phyloP scores from a whole-genome alignment of 2,797 vertebrate genomes.

The Podargus strigoides region DNA sequence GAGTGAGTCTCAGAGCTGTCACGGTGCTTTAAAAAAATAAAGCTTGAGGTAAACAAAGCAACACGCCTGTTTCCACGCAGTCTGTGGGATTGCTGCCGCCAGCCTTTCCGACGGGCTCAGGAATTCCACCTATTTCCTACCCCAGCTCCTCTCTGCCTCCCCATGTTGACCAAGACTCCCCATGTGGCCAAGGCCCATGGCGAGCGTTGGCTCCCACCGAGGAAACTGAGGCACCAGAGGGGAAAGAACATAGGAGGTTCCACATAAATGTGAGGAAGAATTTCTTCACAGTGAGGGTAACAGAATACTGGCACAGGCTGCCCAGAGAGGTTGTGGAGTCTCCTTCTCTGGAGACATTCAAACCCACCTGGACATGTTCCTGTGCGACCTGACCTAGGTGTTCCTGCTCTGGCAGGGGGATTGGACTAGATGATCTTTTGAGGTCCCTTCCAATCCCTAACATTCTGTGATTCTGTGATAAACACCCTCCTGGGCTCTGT shows the following conservation, averaged over 20 bases:
- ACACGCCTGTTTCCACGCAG: neutral
- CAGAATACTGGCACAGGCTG: too few species aligned
- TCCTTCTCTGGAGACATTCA: too few species aligned
- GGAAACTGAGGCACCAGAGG: neutral
- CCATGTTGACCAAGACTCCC: neutral
- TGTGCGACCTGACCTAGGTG: too few species aligned
- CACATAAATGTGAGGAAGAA: too few species aligned
- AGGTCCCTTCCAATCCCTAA: too few species aligned
- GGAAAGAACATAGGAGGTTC: too few species aligned
- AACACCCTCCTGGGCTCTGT: fast-evolving
- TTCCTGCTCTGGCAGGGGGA: too few species aligned
- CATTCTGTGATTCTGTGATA: too few species aligned
- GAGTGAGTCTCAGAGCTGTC: neutral
- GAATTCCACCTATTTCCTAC: constrained; percentile 56
- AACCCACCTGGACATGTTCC: too few species aligned
- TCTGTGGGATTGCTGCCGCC: neutral
- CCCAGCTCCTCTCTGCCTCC: neutral
- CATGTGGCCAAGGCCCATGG: fast-evolving
- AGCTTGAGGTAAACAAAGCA: constrained; percentile 50
- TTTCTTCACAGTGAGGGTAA: too few species aligned
- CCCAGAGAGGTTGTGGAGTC: too few species aligned
- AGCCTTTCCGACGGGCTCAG: neutral
- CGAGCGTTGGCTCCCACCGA: fast-evolving
- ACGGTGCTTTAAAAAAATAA: constrained; percentile 1
- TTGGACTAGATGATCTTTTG: too few species aligned